These are phyloP conservation scores for Apistogramma diplotaenia DNA, from an alignment of 2,113 vertebrate genomes.

Conservation along the genomic window DNA sequence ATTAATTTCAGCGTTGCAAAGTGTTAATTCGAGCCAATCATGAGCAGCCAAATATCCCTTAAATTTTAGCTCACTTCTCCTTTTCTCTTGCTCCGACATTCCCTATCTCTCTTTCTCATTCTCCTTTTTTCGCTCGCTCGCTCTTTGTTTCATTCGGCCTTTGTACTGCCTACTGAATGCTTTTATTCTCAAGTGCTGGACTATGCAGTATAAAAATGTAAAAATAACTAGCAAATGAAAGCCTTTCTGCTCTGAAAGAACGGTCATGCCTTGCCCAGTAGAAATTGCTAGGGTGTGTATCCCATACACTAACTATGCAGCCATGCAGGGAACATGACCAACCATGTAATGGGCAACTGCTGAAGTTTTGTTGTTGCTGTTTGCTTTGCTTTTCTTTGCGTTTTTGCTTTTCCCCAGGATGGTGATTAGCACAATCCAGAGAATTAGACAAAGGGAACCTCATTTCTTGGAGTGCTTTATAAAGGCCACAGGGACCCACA, in stretches of 20 bases:
- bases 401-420: neutral
- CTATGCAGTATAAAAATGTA: constrained; percentile 19
- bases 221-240: constrained; percentile 29
- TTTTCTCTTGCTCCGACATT: neutral
- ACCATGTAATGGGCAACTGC: constrained; percentile 1
- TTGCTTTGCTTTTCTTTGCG: neutral
- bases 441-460: constrained; percentile 1
- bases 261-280: neutral
- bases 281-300: constrained; percentile 11
- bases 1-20: constrained; percentile 9
- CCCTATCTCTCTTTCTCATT: neutral
- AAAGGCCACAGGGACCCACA: neutral
- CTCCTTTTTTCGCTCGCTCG: neutral
- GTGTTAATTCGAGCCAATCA: neutral
- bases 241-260: constrained; percentile 1
- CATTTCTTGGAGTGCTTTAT: constrained; percentile 14
- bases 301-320: constrained; percentile 3
- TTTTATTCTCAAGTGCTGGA: constrained; percentile 17
- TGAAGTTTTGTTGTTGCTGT: neutral
- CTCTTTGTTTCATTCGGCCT: neutral
- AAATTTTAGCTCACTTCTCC: constrained; percentile 1
- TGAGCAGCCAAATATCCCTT: neutral
- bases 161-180: neutral
- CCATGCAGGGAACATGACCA: neutral
- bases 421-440: neutral